These are phyloP conservation scores for Taeniopygia guttata DNA, from an alignment of 2,797 vertebrate species.

Conservation along the genomic window DNA sequence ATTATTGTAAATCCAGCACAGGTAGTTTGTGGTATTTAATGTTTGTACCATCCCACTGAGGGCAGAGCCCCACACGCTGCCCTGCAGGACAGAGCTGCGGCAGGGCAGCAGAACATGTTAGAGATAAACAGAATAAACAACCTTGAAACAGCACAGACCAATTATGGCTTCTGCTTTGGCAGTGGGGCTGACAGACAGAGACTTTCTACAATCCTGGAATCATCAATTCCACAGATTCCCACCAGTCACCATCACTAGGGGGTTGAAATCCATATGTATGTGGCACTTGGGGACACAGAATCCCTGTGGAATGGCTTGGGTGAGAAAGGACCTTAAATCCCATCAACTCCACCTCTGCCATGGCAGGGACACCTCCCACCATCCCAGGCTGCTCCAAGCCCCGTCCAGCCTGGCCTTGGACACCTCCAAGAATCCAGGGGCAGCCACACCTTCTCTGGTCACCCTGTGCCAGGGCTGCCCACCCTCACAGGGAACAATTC, in stretches of 20 bases:
- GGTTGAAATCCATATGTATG: neutral
- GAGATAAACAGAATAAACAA: too few relatives aligned
- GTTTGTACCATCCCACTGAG: too few relatives aligned
- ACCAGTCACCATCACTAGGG: fast-evolving
- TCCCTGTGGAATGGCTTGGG: neutral
- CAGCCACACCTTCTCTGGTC: neutral
- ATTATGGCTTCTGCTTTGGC: too few relatives aligned
- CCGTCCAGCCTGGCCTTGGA: neutral
- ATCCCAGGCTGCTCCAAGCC: fast-evolving
- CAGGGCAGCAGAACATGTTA: too few relatives aligned
- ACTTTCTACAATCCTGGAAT: too few relatives aligned
- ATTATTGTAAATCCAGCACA: too few relatives aligned
- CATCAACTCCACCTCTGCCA: neutral
- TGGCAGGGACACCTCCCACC: neutral
- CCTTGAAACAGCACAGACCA: too few relatives aligned
- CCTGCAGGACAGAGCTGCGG: too few relatives aligned
- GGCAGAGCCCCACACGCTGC: too few relatives aligned
- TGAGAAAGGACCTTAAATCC: neutral
- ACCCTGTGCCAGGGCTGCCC: fast-evolving
- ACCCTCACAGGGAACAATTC: fast-evolving
- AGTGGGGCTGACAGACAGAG: too few relatives aligned
- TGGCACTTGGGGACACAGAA: neutral
- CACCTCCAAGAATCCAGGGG: neutral
- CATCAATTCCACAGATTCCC: too few relatives aligned
- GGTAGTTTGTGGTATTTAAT: too few relatives aligned